These are phyloP conservation scores for Drosophila falleni DNA, from an alignment of 2,888 invertebrate genomes.

Conservation along the genomic window DNA sequence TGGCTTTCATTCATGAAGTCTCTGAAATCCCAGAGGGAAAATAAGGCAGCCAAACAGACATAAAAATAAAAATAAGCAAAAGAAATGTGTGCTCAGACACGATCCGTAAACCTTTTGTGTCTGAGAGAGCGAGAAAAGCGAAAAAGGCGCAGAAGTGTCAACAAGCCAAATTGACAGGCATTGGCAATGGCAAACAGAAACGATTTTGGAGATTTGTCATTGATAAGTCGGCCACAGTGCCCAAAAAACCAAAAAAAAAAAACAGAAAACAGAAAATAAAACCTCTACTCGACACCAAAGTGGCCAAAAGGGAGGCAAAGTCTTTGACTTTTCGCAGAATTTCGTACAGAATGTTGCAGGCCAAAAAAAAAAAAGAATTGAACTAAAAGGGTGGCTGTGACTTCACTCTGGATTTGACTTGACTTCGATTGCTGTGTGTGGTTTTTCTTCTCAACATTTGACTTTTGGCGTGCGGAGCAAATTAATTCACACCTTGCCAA, in stretches of 20 bases:
- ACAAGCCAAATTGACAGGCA: conserved; percentile 78
- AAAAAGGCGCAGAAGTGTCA: conserved; percentile 77
- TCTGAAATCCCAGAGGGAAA: conserved; percentile 75
- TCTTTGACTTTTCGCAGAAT: conserved; percentile 65
- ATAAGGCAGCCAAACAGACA: conserved; percentile 66
- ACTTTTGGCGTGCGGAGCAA: conserved; percentile 79
- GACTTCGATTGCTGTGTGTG: conserved; percentile 63
- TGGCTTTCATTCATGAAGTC: conserved; percentile 74
- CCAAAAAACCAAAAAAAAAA: conserved; percentile 17
- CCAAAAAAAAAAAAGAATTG: not conserved
- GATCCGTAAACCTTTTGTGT: conserved; percentile 60
- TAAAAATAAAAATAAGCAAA: conserved; percentile 21
- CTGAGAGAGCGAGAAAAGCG: conserved; percentile 42
- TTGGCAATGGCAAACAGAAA: conserved; percentile 69
- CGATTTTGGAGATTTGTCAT: conserved; percentile 81
- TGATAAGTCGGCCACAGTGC: conserved; percentile 75
- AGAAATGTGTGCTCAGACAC: conserved; percentile 51
- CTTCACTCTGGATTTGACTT: conserved; percentile 7
- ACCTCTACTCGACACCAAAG: not conserved
- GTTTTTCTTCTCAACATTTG: conserved; percentile 67
- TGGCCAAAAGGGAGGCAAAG: conserved; percentile 48
- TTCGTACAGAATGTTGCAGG: conserved; percentile 41
- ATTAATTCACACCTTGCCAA: conserved; percentile 84
- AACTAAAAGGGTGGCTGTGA: conserved; percentile 35
- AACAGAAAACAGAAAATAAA: not conserved